phyloP scores from a whole-genome alignment of 2,888 invertebrate species.

The Diaperis boleti region DNA sequence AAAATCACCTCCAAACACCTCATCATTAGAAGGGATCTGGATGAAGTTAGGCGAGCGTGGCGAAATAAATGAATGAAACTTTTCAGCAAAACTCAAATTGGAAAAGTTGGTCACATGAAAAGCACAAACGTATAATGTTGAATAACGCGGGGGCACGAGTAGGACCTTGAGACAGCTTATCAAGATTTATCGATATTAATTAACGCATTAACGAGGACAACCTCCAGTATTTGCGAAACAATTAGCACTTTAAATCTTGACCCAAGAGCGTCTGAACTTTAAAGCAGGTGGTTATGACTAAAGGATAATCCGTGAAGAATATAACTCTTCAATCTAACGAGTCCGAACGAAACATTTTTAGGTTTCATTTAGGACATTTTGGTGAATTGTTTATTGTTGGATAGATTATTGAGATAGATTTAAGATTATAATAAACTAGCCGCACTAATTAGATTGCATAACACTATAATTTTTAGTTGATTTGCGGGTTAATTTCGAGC shows the following conservation, averaged over 20 bases:
- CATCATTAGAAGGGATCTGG: conserved; percentile 11
- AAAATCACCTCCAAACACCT: conserved; percentile 1
- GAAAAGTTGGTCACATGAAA: conserved; percentile 23
- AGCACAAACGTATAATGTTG: conserved; percentile 5
- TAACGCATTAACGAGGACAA: conserved; percentile 34
- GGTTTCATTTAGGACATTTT: conserved; percentile 31
- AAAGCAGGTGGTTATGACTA: conserved; percentile 22
- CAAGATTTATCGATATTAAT: conserved; percentile 21
- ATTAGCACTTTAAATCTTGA: conserved; percentile 37
- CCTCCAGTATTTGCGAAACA: conserved; percentile 35
- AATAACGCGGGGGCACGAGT: conserved; percentile 12
- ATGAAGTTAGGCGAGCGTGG: conserved; percentile 20
- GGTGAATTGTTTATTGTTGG: conserved; percentile 33
- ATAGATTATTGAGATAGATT: conserved; percentile 15
- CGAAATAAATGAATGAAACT: conserved; percentile 33
- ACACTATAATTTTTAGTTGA: conserved; percentile 26
- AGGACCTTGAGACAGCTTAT: conserved; percentile 28
- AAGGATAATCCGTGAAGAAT: conserved; percentile 30
- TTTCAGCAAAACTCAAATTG: conserved; percentile 21
- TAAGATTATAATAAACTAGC: conserved; percentile 4
- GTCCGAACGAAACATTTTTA: conserved; percentile 34
- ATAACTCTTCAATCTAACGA: conserved; percentile 21
- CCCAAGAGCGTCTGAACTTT: conserved; percentile 25
- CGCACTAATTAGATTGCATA: conserved; percentile 19
- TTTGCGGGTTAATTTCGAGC: conserved; percentile 20